Conservation (phyloP, 2,797 vertebrate genomes). For the Mormyrops attenuatus region DNA sequence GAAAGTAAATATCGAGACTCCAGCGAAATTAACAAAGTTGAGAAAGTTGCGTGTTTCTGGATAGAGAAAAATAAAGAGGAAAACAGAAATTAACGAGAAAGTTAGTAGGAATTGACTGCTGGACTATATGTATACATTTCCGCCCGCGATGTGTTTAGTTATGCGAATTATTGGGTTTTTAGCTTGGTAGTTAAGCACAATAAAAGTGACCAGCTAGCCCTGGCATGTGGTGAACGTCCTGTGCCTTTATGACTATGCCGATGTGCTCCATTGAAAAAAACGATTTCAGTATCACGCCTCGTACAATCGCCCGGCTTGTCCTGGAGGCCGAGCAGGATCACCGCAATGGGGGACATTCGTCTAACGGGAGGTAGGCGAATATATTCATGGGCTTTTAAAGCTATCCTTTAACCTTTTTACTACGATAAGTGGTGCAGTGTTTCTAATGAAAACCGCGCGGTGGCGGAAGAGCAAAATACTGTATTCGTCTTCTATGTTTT, state of each 20-base stretch:
- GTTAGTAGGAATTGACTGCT: neutral
- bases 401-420: neutral
- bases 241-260: conserved; percentile 50
- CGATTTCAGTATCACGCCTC: conserved; percentile 61
- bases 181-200: neutral
- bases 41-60: neutral
- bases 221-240: neutral
- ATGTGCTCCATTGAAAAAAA: conserved; percentile 71
- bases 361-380: conserved; percentile 67
- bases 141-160: neutral
- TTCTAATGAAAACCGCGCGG: neutral
- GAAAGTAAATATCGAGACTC: neutral
- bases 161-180: neutral
- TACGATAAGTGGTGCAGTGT: neutral
- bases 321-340: conserved; percentile 64
- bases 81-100: neutral
- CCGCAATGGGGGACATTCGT: conserved; percentile 61
- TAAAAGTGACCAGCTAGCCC: neutral
- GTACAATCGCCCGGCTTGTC: conserved; percentile 60
- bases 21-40: neutral
- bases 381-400: neutral
- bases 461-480: neutral
- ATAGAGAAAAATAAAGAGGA: neutral
- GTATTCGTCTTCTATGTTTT: neutral
- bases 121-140: neutral